phyloP scores from a whole-genome alignment of 1,140 invertebrate genomes.

The Idris sp. region DNA sequence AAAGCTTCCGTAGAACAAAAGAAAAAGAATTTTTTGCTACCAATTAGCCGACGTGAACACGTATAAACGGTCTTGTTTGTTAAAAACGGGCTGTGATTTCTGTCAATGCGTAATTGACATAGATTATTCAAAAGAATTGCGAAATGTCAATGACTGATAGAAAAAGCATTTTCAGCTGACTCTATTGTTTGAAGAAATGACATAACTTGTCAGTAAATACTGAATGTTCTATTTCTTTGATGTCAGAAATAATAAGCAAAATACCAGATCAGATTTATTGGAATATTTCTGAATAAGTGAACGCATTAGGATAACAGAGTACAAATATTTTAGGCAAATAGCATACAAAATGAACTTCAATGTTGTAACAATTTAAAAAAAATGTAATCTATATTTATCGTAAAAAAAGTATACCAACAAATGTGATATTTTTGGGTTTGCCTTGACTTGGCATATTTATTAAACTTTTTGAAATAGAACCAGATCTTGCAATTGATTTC shows the following conservation, averaged over 20 bases:
- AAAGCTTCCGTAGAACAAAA: constrained; percentile 24
- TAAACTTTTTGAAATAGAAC: background rate
- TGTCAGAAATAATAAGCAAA: constrained; percentile 21
- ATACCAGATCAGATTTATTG: background rate
- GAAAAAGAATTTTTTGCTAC: constrained; percentile 38
- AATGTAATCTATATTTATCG: too few species aligned
- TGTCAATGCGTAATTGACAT: constrained; percentile 44
- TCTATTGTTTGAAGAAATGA: too few species aligned
- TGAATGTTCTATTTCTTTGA: background rate
- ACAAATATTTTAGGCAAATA: too few species aligned
- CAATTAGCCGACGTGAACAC: constrained; percentile 45
- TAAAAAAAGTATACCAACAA: too few species aligned
- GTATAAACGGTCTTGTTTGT: constrained; percentile 27
- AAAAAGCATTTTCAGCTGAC: too few species aligned
- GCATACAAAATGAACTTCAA: too few species aligned
- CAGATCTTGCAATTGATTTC: background rate
- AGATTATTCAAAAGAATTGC: constrained; percentile 40
- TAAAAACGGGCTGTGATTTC: constrained; percentile 30
- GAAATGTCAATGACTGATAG: too few species aligned
- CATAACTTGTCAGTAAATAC: background rate
- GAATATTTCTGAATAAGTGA: background rate
- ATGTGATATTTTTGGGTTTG: background rate
- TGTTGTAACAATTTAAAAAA: too few species aligned
- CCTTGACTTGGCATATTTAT: background rate
- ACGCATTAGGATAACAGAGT: too few species aligned